phyloP scores from a whole-genome alignment of 2,113 vertebrate species.

The Xyliphius kryptos region DNA sequence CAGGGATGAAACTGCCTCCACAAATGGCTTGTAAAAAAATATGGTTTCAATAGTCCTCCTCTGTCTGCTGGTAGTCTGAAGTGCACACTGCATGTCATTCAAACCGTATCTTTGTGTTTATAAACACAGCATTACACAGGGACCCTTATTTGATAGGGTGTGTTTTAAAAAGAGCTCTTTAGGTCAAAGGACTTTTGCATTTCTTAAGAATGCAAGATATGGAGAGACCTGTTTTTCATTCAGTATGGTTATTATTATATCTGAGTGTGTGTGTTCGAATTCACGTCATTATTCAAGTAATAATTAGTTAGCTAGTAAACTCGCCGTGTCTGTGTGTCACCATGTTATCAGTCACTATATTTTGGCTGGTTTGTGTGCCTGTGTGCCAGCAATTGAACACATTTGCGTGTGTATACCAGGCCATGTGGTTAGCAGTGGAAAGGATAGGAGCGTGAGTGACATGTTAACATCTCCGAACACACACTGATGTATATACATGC shows the following conservation, averaged over 20 bases:
- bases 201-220: constrained; percentile 65
- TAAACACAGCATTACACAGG: constrained; percentile 53
- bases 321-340: constrained; percentile 46
- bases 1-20: too few species aligned
- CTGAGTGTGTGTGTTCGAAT: constrained; percentile 42
- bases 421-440: constrained; percentile 48
- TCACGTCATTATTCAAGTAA: too few species aligned
- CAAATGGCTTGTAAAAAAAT: too few species aligned
- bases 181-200: constrained; percentile 69
- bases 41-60: constrained; percentile 56
- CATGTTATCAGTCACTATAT: too few species aligned
- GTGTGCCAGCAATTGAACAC: too few species aligned
- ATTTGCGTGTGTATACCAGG: constrained; percentile 53
- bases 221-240: constrained; percentile 75
- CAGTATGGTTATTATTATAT: constrained; percentile 47
- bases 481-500: constrained; percentile 48
- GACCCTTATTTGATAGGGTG: constrained; percentile 57
- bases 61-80: constrained; percentile 50
- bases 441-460: constrained; percentile 53
- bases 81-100: constrained; percentile 50
- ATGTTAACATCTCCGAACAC: constrained; percentile 58
- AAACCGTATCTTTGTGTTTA: constrained; percentile 59
- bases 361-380: too few species aligned
- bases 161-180: constrained; percentile 56
- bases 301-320: too few species aligned